Evolutionary conservation across 2,113 vertebrate genomes (phyloP).

Genomic region (Cygnus buccinator): DNA sequence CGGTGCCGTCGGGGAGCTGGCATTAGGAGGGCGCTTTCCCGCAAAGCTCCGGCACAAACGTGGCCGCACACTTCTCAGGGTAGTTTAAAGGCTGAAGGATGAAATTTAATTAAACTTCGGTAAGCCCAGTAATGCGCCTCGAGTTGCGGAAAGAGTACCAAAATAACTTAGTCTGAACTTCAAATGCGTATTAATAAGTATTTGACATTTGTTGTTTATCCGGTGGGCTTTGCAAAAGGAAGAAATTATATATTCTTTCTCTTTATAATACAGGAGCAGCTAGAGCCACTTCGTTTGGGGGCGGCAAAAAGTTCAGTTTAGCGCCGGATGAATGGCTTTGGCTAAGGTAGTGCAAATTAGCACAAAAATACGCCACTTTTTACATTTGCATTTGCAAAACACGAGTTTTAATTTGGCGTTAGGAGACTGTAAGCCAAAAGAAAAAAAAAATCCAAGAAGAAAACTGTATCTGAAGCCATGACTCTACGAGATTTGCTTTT

Average conservation of each 20-base stretch:
- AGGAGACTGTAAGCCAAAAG: not conserved
- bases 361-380: not conserved
- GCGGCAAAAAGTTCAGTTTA: not conserved
- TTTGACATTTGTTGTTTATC: not conserved
- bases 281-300: not conserved
- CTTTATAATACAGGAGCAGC: not conserved
- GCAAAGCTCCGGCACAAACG: slow-evolving; percentile 12
- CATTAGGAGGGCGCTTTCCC: not conserved
- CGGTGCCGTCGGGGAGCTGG: not conserved
- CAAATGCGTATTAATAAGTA: not conserved
- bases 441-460: not conserved
- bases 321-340: not conserved
- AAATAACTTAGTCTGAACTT: not conserved
- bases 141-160: not conserved
- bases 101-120: slow-evolving; percentile 39
- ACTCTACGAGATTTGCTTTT: not conserved
- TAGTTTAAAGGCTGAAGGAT: slow-evolving; percentile 20
- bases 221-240: not conserved
- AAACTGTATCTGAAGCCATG: not conserved
- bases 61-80: slow-evolving; percentile 20
- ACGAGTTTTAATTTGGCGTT: not conserved
- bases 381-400: not conserved
- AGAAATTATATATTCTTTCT: not conserved
- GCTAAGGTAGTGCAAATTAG: not conserved
- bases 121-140: not conserved